These are phyloP conservation scores for Eurypyga helias DNA, from an alignment of 2,113 vertebrate genomes.

Conservation along the genomic window DNA sequence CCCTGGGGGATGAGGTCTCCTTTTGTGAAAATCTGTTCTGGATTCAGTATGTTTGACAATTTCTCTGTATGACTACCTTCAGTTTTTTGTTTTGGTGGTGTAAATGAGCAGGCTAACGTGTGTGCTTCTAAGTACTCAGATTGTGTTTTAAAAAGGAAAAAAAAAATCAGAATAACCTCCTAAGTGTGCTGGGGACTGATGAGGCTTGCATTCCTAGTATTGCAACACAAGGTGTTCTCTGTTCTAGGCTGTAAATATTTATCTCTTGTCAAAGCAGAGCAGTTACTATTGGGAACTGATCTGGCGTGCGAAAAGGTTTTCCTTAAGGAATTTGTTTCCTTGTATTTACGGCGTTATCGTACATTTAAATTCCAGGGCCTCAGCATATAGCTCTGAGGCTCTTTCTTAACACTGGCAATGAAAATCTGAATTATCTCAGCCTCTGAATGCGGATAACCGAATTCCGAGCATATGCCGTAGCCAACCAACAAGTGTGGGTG, in stretches of 20 bases:
- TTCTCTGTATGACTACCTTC: not conserved
- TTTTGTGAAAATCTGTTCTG: slow-evolving; percentile 50
- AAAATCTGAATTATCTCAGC: not conserved
- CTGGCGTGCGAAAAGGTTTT: slow-evolving; percentile 41
- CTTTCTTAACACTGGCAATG: not conserved
- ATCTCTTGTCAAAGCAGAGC: slow-evolving; percentile 61
- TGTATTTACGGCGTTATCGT: slow-evolving; percentile 47
- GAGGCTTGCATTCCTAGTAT: slow-evolving; percentile 20
- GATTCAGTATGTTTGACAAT: slow-evolving; percentile 10
- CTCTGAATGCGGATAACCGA: not conserved
- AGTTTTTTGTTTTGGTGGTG: not conserved
- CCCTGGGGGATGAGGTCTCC: slow-evolving; percentile 36
- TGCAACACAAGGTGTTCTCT: slow-evolving; percentile 68
- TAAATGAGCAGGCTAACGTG: not conserved
- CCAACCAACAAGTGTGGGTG: not conserved
- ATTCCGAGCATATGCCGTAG: not conserved
- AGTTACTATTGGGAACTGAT: slow-evolving; percentile 62
- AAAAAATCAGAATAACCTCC: not conserved
- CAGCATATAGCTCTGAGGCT: slow-evolving; percentile 27
- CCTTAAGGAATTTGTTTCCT: slow-evolving; percentile 64
- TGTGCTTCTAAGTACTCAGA: not conserved
- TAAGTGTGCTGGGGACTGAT: not conserved
- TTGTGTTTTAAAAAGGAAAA: not conserved
- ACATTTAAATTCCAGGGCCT: slow-evolving; percentile 55
- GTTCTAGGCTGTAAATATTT: slow-evolving; percentile 68